Evolutionary conservation across 2,113 vertebrate species (phyloP).

Genomic region (Spheniscus mendiculus): DNA sequence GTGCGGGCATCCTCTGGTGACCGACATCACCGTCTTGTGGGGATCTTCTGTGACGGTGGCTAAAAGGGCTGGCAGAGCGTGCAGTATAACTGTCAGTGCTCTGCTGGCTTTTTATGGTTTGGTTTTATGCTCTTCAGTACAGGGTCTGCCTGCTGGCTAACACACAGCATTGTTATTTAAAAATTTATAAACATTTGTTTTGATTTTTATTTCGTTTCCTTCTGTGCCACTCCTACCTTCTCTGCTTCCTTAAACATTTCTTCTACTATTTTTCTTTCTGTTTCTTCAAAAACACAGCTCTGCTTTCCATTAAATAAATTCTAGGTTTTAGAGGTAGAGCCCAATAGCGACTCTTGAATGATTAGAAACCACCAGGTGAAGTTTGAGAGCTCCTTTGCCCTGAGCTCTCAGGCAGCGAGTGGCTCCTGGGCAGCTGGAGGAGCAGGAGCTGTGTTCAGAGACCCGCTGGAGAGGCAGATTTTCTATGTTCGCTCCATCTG

Average conservation of each 20-base stretch:
- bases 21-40: fast-evolving
- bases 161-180: neutral
- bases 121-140: neutral
- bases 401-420: neutral
- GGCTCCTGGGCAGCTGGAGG: neutral
- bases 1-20: neutral
- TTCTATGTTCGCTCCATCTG: neutral
- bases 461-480: neutral
- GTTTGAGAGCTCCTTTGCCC: neutral
- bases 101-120: neutral
- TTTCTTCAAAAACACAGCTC: neutral
- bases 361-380: neutral
- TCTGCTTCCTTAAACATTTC: neutral
- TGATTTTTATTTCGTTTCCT: neutral
- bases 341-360: neutral
- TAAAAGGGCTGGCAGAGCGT: neutral
- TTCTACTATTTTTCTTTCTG: neutral
- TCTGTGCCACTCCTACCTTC: neutral
- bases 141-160: neutral
- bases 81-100: neutral
- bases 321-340: neutral
- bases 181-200: neutral
- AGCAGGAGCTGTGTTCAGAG: neutral
- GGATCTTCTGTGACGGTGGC: neutral
- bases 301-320: neutral